Evolutionary conservation across 2,113 vertebrate species (phyloP).

Genomic region (Megalops atlanticus): DNA sequence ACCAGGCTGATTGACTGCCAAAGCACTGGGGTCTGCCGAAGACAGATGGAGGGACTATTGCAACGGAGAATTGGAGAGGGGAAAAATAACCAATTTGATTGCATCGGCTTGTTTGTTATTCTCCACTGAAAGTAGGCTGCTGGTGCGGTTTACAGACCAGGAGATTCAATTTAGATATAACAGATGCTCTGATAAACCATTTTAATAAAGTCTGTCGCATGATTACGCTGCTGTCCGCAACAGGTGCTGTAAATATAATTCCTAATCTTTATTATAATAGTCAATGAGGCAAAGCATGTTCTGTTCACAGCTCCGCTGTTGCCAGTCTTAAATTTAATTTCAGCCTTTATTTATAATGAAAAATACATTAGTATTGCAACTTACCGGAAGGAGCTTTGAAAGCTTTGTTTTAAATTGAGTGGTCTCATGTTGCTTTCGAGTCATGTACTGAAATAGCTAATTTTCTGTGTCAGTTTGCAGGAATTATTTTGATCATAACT

Average conservation of each 20-base stretch:
- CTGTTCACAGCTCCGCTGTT: background rate
- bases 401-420: background rate
- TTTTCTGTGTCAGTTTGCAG: background rate
- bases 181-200: background rate
- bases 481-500: background rate
- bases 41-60: background rate
- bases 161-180: constrained; percentile 20
- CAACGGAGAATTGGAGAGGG: background rate
- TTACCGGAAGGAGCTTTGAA: background rate
- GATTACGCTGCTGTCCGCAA: background rate
- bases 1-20: background rate
- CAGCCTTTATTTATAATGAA: background rate
- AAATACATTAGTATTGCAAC: background rate
- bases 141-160: background rate
- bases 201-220: background rate
- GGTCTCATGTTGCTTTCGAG: background rate
- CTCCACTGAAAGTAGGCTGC: background rate
- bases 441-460: background rate
- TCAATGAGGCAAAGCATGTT: background rate
- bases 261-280: background rate
- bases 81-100: background rate
- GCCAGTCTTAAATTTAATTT: background rate
- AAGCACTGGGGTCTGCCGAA: background rate
- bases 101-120: background rate
- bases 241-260: background rate